These are phyloP conservation scores for Cheilosia soror DNA, from an alignment of 2,888 invertebrate species.

Conservation along the genomic window DNA sequence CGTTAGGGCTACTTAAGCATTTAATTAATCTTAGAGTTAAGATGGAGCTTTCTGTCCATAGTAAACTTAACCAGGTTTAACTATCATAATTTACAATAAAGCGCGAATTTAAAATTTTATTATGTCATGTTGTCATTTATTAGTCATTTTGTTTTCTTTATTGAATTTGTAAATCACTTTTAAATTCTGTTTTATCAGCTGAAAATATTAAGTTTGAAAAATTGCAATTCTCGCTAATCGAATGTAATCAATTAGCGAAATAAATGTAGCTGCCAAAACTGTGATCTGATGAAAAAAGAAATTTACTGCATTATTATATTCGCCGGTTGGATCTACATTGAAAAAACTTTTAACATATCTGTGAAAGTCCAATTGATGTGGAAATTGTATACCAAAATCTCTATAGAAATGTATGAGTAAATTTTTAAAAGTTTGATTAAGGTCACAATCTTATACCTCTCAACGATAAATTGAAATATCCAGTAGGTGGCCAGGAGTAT, in stretches of 20 bases:
- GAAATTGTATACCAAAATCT: constrained; percentile 36
- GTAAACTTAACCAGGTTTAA: no score
- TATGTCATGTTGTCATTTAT: no score
- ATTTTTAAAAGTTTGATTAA: neutral
- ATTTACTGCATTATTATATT: constrained; percentile 23
- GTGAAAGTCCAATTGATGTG: constrained; percentile 13
- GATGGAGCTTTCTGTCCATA: no score
- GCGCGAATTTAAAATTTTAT: no score
- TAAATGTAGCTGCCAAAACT: neutral
- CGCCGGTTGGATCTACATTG: constrained; percentile 54
- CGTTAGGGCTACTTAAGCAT: no score
- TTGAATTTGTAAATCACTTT: neutral
- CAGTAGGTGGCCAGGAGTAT: constrained; percentile 37
- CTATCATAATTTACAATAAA: no score
- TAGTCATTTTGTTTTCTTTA: neutral
- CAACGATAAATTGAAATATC: constrained; percentile 47
- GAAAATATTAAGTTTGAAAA: neutral
- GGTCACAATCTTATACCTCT: constrained; percentile 20
- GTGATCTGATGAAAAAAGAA: neutral
- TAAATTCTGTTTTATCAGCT: neutral
- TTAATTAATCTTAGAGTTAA: no score
- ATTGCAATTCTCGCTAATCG: constrained; percentile 6
- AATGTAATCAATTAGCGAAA: constrained; percentile 28
- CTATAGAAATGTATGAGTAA: constrained; percentile 5
- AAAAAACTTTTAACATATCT: constrained; percentile 34